Evolutionary conservation across 2,113 vertebrate genomes (phyloP).

Genomic region (Phylloscopus trochilus): DNA sequence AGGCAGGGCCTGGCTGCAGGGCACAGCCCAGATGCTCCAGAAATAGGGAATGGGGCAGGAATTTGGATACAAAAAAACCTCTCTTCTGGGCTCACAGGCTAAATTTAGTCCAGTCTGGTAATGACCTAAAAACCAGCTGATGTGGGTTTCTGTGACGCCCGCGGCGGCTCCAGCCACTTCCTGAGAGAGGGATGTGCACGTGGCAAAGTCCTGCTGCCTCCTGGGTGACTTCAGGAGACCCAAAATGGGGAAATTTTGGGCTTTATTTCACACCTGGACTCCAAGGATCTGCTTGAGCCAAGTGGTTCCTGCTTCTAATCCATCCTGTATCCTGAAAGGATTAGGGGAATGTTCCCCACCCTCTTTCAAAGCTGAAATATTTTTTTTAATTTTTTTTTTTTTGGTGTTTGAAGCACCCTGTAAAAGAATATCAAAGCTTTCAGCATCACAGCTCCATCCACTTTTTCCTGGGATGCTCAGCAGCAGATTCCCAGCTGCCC

Average conservation of each 20-base stretch:
- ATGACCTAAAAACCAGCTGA: slow-evolving; percentile 1
- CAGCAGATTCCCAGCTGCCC: not conserved
- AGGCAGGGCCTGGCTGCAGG: accelerated
- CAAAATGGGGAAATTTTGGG: accelerated
- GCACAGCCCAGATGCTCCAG: not conserved
- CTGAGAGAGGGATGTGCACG: accelerated
- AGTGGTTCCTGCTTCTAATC: not conserved
- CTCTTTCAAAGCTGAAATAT: no score
- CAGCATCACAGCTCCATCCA: accelerated
- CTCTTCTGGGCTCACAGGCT: not conserved
- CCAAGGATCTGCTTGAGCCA: not conserved
- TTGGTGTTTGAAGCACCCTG: not conserved
- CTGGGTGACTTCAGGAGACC: not conserved
- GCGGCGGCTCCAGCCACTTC: not conserved
- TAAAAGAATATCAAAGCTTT: not conserved
- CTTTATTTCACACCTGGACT: not conserved
- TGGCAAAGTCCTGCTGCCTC: not conserved
- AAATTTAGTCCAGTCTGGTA: not conserved
- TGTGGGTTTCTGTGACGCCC: not conserved
- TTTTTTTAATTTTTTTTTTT: no score
- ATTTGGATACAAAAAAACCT: not conserved
- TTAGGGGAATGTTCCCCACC: accelerated
- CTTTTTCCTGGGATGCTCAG: not conserved
- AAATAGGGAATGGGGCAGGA: not conserved
- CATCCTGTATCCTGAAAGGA: accelerated